phyloP scores from a whole-genome alignment of 2,888 invertebrate genomes.

The Orchesellides sinensis region DNA sequence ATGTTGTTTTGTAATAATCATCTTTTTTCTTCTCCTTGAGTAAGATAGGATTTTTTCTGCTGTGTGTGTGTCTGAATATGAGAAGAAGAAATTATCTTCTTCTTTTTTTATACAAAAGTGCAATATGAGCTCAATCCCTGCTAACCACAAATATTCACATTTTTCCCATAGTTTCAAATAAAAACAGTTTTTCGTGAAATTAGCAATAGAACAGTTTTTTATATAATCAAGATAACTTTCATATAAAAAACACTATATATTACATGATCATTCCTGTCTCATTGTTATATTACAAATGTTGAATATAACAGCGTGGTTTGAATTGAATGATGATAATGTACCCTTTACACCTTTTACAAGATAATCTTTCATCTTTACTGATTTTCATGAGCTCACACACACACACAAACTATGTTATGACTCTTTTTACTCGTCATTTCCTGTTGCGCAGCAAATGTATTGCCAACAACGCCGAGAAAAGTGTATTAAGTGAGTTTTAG shows the following conservation, averaged over 20 bases:
- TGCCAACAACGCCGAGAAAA: slow-evolving; percentile 7
- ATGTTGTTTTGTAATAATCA: slow-evolving; percentile 11
- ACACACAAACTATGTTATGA: background rate
- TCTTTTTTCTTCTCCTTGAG: background rate
- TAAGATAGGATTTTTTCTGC: no score
- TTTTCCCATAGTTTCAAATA: background rate
- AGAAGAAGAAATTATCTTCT: no score
- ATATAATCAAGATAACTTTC: no score
- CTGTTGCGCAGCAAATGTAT: no score
- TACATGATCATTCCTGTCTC: background rate
- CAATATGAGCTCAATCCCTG: background rate
- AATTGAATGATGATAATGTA: background rate
- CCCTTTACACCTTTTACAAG: background rate
- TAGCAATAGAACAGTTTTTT: no score
- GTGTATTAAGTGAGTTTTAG: background rate
- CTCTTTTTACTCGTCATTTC: background rate
- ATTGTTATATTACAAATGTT: no score
- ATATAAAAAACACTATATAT: background rate
- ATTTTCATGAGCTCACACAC: background rate
- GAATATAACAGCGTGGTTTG: no score
- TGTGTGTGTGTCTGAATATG: no score
- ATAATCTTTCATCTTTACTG: background rate
- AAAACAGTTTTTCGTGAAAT: no score
- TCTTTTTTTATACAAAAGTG: no score
- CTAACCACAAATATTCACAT: background rate